Conservation (phyloP, 2,797 vertebrate species). For the Morus bassanus region DNA sequence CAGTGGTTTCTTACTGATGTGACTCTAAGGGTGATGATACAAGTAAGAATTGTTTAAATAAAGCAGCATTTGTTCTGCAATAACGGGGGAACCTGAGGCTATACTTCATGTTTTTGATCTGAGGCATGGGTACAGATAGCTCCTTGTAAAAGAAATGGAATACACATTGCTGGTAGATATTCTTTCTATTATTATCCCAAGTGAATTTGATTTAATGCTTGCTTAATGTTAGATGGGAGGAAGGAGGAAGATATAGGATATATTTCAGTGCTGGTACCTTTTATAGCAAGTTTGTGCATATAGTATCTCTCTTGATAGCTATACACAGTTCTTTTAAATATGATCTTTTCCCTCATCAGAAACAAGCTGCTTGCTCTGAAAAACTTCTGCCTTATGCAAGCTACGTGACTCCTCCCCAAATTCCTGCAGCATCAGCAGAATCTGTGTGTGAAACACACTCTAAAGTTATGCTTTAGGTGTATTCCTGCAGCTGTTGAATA, state of each 20-base stretch:
- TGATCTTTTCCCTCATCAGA: not conserved
- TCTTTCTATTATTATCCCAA: not conserved
- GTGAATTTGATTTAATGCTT: not conserved
- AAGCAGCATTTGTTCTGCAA: not conserved
- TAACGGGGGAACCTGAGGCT: not conserved
- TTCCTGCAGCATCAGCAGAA: not conserved
- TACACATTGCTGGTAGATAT: not conserved
- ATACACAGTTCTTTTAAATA: not conserved
- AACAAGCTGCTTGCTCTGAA: not conserved
- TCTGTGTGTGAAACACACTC: not conserved
- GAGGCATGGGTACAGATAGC: not conserved
- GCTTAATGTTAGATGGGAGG: not conserved
- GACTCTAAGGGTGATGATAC: not conserved
- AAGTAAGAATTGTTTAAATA: not conserved
- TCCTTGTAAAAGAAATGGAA: not conserved
- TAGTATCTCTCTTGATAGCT: not conserved
- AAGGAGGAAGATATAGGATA: not conserved
- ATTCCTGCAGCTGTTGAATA: not conserved
- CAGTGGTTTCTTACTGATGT: not conserved
- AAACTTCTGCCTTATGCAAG: not conserved
- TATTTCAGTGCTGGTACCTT: not conserved
- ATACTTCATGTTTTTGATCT: not conserved
- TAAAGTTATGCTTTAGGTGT: not conserved
- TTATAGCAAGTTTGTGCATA: not conserved
- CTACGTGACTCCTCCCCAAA: not conserved